These are phyloP conservation scores for Platorchestia sp. DNA, from an alignment of 1,140 invertebrate genomes.

Conservation along the genomic window DNA sequence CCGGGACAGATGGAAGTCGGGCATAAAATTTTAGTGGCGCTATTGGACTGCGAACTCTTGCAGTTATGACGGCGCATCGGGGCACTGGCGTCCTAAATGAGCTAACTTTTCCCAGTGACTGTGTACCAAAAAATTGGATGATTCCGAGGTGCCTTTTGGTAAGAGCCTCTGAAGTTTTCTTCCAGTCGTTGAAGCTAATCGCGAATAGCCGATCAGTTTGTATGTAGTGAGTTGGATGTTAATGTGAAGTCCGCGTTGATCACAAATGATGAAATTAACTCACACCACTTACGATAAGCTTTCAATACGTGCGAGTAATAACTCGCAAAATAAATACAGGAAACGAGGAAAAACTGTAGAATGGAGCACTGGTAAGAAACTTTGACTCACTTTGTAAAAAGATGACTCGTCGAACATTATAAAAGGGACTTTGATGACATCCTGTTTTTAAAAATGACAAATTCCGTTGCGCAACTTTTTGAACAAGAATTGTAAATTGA, in stretches of 20 bases:
- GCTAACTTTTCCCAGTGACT: conserved; percentile 27
- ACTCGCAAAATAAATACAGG: too few species aligned
- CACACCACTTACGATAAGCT: too few species aligned
- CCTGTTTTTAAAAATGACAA: too few species aligned
- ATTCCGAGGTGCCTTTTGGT: neutral
- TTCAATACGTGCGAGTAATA: too few species aligned
- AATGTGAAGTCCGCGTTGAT: neutral
- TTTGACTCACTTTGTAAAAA: too few species aligned
- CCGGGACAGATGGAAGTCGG: conserved; percentile 33
- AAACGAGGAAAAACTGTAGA: too few species aligned
- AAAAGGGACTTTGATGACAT: too few species aligned
- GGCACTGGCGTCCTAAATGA: conserved; percentile 12
- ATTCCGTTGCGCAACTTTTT: too few species aligned
- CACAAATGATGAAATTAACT: too few species aligned
- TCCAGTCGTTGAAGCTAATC: neutral
- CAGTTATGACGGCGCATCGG: neutral
- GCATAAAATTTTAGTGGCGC: conserved; percentile 45
- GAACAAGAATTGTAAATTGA: too few species aligned
- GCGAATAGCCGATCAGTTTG: neutral
- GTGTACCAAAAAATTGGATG: conserved; percentile 16
- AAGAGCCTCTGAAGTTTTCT: neutral
- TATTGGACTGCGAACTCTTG: conserved; percentile 31
- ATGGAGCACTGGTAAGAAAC: too few species aligned
- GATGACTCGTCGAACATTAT: too few species aligned
- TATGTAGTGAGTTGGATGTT: neutral